Base-by-base conservation (phyloP, 2,888 invertebrate species). In the Lobophora halterata region DNA sequence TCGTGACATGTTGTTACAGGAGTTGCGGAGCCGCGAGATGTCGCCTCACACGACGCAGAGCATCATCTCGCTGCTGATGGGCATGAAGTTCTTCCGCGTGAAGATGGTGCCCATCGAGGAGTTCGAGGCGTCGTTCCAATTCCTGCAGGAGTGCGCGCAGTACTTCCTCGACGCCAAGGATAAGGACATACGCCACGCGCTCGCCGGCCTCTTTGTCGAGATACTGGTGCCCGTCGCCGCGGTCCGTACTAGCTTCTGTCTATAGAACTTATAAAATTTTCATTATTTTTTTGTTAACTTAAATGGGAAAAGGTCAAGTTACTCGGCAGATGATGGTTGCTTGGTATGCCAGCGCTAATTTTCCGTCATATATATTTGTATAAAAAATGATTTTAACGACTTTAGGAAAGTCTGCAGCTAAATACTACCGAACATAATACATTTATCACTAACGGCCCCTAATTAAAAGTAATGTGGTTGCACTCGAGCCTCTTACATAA, bases 71-170 rank as follows among this genome's bases (percentile, higher is more conserved):
- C 88, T 99, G 18, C 87, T 99, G 13, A 99, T 99, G 98, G 99
- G 99, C 34, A 99, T 99, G 97, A 99, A 99, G 85, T 99, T 99
- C 87, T 99, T 99, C 79, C 88, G 93, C 4, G 93, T 93, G 1
- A 93, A 93, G 63, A 99, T 99, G 97, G 99, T 98, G 30, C 99
- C 99, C 0, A 99, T 99, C 45, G 98, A 99, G 81, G 99, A 99
- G 80, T 99, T 99, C 77, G 99, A 99, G 72, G 97, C 97, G 0
- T 98, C 98, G 0, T 98, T 99, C 73, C 97, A 97, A 80, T 99
- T 99, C 73, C 93, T 99, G 88, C 98, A 99, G 75, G 99, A 99
- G 71, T 96, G 98, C 72, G 99, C 97, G 1, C 96, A 97, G 70
- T 99, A 98, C 86, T 99, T 99, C 78, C 88, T 99, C 8, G 99